Base-by-base conservation (phyloP, 1,140 invertebrate genomes). In the Drosophila ohnishii region DNA sequence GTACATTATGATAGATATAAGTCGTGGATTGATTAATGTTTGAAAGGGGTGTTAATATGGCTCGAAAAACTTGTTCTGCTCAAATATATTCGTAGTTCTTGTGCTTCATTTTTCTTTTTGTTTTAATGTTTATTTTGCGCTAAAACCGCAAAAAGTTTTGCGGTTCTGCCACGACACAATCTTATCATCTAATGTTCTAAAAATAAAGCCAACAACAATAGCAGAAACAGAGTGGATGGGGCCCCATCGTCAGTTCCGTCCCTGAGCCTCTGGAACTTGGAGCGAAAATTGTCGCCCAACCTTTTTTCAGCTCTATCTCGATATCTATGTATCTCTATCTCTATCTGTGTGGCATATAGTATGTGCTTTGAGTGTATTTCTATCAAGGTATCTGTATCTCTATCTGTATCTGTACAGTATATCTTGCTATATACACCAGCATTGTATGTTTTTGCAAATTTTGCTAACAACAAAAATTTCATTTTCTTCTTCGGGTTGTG, bases 111-210 rank as follows among this genome's bases (percentile, higher is more conserved):
- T 57, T 45, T 44, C 3, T 28, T 63, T 64, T 37, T 34, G 30
- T 57, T 75, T 62, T 51, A 60, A 56, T 74, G 39, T 63, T 69
- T 76, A 61, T 80, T 79, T 77, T 66, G 48, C 45, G 82, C 64
- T 67, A 60, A 88, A 87, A 87, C 83, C 83, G 83, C 83, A 83
- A 76, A 80, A 76, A 69, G 63, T 87, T 83, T 70, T 87, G 79
- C 64, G 84, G 83, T 86, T 87, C 72, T 73, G 75, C 71, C 61
- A 65, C 71, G 72, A 82, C 65, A 66, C 83, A 87, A 87, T 87
- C 83, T 87, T 87, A 87, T 87, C 83, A 87, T 87, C 82, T 87
- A 86, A 83, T 87, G 53, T 76, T 81, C 83, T 87, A 87, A 79
- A 88, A 88, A 88, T 87, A 87, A 80, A 55, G 45, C 32, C 45